Evolutionary conservation across 2,113 vertebrate species (phyloP).

Genomic region (Glaucidium brasilianum): DNA sequence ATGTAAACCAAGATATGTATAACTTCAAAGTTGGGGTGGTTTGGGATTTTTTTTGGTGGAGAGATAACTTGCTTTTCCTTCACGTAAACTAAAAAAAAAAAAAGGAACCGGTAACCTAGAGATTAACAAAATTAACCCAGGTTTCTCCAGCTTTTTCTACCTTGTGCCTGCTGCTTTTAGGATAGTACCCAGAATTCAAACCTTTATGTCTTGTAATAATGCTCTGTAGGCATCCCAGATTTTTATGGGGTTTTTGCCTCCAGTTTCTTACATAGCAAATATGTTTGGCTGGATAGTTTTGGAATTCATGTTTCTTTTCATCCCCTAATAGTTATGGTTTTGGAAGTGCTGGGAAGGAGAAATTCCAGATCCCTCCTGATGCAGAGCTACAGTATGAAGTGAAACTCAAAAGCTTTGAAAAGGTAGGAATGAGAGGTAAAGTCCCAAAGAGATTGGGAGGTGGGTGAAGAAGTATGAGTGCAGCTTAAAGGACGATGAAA

Average conservation of each 20-base stretch:
- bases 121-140: neutral
- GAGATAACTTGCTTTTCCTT: neutral
- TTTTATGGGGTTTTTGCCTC: neutral
- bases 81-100: neutral
- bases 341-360: slow-evolving; percentile 80
- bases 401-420: slow-evolving; percentile 90
- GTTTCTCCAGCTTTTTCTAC: neutral
- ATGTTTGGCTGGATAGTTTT: neutral
- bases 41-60: neutral
- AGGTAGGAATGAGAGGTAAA: slow-evolving; percentile 72
- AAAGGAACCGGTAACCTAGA: neutral
- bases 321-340: slow-evolving; percentile 84
- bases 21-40: neutral
- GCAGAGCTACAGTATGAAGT: slow-evolving; percentile 89
- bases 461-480: neutral
- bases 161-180: neutral
- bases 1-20: neutral
- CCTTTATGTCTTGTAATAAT: neutral
- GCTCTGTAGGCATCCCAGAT: neutral
- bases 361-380: slow-evolving; percentile 85
- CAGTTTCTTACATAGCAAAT: neutral
- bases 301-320: neutral
- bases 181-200: neutral
- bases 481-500: neutral
- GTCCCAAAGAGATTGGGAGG: neutral